phyloP scores from a whole-genome alignment of 2,113 vertebrate species.

The Martes martes region DNA sequence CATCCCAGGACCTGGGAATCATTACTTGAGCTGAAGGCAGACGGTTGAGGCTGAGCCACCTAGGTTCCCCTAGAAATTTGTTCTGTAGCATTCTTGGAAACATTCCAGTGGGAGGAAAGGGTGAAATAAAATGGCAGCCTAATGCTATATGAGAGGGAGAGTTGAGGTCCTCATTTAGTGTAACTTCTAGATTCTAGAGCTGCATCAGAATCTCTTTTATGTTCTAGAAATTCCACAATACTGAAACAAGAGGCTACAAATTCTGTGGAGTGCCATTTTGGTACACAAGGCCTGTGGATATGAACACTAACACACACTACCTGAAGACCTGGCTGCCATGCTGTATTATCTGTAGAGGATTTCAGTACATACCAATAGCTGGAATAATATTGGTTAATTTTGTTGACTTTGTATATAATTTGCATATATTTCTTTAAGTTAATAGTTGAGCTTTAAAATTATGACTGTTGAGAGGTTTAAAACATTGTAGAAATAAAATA shows the following conservation, averaged over 20 bases:
- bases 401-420: not conserved
- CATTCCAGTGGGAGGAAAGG: not conserved
- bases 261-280: not conserved
- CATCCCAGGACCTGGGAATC: not conserved
- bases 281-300: not conserved
- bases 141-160: not conserved
- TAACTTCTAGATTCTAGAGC: not conserved
- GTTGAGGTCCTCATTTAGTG: not conserved
- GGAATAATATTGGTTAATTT: not conserved
- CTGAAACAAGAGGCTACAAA: not conserved
- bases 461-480: not conserved
- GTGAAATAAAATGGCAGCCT: not conserved
- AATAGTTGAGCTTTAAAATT: constrained; percentile 20
- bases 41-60: not conserved
- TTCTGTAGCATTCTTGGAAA: not conserved
- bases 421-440: not conserved
- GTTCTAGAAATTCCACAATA: not conserved
- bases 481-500: constrained; percentile 2
- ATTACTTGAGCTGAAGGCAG: not conserved
- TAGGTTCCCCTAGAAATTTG: not conserved
- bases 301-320: not conserved
- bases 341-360: not conserved
- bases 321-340: not conserved
- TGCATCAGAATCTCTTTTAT: not conserved
- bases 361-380: not conserved